A percentile compares a stretch with the other conserved stretches of the same genome.
Evolutionary conservation across 2,113 vertebrate genomes (phyloP).

Genomic region (Apus apus): DNA sequence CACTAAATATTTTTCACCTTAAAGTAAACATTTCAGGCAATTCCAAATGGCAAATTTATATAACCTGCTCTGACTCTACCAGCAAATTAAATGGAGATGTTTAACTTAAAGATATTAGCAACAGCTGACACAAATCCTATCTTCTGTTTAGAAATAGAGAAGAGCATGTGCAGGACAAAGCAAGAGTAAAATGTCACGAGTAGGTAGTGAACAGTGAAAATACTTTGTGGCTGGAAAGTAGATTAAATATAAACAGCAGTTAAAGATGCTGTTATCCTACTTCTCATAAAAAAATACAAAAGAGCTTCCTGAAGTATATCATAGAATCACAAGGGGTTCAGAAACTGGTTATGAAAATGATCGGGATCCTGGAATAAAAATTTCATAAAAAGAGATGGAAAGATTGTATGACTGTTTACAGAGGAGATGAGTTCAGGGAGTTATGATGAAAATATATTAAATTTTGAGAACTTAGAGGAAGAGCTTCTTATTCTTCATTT

Average conservation of each 20-base stretch:
- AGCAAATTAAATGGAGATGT: background rate
- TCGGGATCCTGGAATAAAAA: background rate
- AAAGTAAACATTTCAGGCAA: background rate
- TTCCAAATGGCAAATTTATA: background rate
- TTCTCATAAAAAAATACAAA: conserved; percentile 14
- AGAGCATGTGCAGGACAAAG: background rate
- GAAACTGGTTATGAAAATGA: conserved; percentile 19
- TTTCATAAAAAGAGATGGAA: conserved; percentile 44
- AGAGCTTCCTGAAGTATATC: background rate
- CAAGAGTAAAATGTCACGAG: background rate
- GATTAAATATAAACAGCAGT: background rate
- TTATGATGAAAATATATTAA: conserved; percentile 17
- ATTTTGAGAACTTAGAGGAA: background rate
- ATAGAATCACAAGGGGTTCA: background rate
- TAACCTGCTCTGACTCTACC: background rate
- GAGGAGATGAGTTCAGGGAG: background rate
- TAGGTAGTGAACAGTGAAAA: background rate
- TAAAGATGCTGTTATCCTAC: background rate
- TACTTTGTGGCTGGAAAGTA: background rate
- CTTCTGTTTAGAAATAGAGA: background rate
- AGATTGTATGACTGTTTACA: conserved; percentile 28
- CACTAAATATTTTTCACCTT: background rate
- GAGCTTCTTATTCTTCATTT: background rate
- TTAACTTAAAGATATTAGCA: background rate
- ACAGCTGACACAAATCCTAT: background rate